These are phyloP conservation scores for Calameuta filiformis DNA, from an alignment of 2,888 invertebrate genomes.

Conservation along the genomic window DNA sequence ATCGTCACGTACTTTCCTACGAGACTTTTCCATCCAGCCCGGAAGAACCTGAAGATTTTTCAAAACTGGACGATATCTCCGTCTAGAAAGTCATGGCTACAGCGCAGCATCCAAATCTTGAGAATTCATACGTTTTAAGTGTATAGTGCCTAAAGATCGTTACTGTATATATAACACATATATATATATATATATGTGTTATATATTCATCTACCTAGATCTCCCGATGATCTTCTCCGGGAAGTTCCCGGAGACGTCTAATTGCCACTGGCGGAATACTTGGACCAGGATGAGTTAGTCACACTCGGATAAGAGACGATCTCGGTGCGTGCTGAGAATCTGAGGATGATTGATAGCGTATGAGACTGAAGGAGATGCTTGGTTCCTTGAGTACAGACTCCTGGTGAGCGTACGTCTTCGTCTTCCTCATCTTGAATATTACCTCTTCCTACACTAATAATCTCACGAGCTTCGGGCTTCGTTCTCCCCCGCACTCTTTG, in stretches of 20 bases:
- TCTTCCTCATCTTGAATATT: not conserved
- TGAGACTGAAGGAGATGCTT: not conserved
- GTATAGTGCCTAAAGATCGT: not conserved
- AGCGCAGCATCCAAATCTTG: not conserved
- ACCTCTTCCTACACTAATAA: conserved; percentile 32
- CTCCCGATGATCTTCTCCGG: not conserved
- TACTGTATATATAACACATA: not conserved
- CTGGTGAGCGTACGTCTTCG: not conserved
- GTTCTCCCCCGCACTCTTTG: not conserved
- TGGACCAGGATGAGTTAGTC: not conserved
- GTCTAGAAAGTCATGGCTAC: not conserved
- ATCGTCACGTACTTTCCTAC: not conserved
- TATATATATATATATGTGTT: not conserved
- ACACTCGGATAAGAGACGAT: not conserved
- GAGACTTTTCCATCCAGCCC: not conserved
- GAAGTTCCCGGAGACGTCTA: not conserved
- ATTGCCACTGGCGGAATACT: not conserved
- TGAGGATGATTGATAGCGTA: not conserved
- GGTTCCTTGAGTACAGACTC: not conserved
- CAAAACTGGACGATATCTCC: not conserved
- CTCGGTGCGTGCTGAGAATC: not conserved
- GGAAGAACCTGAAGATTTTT: not conserved
- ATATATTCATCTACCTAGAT: not conserved
- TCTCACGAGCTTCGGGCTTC: conserved; percentile 17
- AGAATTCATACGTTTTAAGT: not conserved